Evolutionary conservation across 2,888 invertebrate genomes (phyloP), one percentile per base, ranked within the genome.

Genomic region (Oligia fasciuncula): DNA sequence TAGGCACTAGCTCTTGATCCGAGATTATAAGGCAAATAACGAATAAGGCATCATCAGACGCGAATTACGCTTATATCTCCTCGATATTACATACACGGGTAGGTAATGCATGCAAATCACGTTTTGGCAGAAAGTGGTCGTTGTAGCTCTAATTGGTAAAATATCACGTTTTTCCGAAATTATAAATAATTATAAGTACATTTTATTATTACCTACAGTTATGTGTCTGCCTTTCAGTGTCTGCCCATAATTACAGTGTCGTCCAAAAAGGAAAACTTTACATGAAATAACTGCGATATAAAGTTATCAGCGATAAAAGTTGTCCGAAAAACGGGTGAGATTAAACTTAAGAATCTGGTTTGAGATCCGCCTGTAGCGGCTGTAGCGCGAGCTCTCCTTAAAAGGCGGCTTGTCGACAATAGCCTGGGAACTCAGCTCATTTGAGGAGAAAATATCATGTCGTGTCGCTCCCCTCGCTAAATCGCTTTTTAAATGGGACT

Each of bases 381-480:
- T 95, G 95, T 96, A 94, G 91, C 89, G 87, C 85, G 87, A 78
- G 69, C 86, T 91, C 91, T 91, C 96, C 96, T 92, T 96, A 96
- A 94, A 96, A 94, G 96, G 96, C 92, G 92, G 88, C 91, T 88
- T 91, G 93, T 94, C 95, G 93, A 96, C 96, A 97, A 97, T 96
- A 93, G 94, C 94, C 92, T 96, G 96, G 96, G 96, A 97, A 97
- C 96, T 92, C 91, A 92, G 95, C 96, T 97, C 96, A 96, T 97
- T 97, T 97, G 95, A 95, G 92, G 93, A 95, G 95, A 95, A 95
- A 96, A 96, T 96, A 96, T 95, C 93, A 95, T 94, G 93, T 94
- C 93, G 93, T 91, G 91, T 93, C 92, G 90, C 91, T 89, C 88
- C 90, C 89, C 91, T 93, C 92, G 94, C 94, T 95, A 94, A 96